Percentiles rank a stretch among this genome's conserved stretches.
Evolutionary conservation across 2,113 vertebrate genomes (phyloP).

Genomic region (Coptodon bakossiorum): DNA sequence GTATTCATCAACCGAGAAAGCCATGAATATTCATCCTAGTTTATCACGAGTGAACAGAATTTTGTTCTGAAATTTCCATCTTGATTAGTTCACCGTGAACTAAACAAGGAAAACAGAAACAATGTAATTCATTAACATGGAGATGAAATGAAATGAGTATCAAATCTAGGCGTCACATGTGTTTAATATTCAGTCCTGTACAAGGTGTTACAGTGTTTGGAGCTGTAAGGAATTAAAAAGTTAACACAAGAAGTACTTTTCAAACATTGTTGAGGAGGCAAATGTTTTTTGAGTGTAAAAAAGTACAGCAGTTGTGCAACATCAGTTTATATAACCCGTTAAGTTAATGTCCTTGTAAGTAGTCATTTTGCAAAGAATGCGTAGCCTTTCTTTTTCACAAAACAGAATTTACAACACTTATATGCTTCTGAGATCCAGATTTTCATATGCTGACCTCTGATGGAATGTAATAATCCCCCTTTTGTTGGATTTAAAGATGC

Average conservation of each 20-base stretch:
- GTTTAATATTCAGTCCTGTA: background rate
- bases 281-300: background rate
- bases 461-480: background rate
- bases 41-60: background rate
- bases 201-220: background rate
- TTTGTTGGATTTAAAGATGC: background rate
- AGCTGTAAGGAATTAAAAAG: background rate
- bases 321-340: background rate
- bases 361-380: background rate
- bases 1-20: background rate
- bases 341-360: background rate
- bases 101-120: slow-evolving; percentile 2
- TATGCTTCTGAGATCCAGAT: background rate
- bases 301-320: background rate
- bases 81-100: slow-evolving; percentile 17
- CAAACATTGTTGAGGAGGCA: background rate
- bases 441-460: background rate
- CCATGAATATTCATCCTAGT: slow-evolving; percentile 37
- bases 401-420: background rate
- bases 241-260: background rate
- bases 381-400: background rate
- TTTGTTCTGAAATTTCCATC: slow-evolving; percentile 22
- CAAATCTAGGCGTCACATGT: background rate
- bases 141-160: background rate
- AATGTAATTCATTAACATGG: slow-evolving; percentile 3